These are phyloP conservation scores for Scopus umbretta DNA, from an alignment of 2,113 vertebrate species.

Conservation along the genomic window DNA sequence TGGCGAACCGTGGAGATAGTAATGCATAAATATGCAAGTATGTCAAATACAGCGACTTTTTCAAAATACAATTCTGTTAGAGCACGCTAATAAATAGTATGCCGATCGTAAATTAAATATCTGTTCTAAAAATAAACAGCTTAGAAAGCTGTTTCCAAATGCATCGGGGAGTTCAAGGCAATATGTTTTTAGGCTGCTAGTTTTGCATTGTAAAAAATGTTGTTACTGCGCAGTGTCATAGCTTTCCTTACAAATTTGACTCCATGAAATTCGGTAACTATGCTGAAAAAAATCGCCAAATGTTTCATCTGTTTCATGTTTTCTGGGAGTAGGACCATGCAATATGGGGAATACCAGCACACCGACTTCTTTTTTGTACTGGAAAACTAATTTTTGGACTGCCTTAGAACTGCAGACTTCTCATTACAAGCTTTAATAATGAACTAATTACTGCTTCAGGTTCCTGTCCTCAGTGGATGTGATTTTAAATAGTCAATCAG, in stretches of 20 bases:
- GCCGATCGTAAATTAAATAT: neutral
- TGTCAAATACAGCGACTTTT: neutral
- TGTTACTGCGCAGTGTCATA: neutral
- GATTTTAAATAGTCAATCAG: neutral
- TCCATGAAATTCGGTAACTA: neutral
- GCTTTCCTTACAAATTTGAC: neutral
- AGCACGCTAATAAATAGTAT: neutral
- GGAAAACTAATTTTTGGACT: neutral
- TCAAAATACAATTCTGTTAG: neutral
- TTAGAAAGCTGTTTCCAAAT: neutral
- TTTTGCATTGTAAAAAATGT: neutral
- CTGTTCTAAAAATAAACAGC: conserved; percentile 10
- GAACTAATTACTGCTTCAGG: neutral
- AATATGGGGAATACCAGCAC: neutral
- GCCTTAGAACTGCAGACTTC: neutral
- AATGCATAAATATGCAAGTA: neutral
- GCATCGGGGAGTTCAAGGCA: neutral
- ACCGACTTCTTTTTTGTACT: neutral
- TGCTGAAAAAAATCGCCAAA: neutral
- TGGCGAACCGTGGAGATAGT: neutral
- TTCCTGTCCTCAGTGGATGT: neutral
- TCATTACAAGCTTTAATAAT: neutral
- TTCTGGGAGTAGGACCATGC: neutral
- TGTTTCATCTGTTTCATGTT: neutral
- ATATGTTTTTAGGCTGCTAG: neutral